Percentiles rank a stretch among this genome's conserved stretches.
phyloP scores from a whole-genome alignment of 2,888 invertebrate genomes.

The Thumatha senex region DNA sequence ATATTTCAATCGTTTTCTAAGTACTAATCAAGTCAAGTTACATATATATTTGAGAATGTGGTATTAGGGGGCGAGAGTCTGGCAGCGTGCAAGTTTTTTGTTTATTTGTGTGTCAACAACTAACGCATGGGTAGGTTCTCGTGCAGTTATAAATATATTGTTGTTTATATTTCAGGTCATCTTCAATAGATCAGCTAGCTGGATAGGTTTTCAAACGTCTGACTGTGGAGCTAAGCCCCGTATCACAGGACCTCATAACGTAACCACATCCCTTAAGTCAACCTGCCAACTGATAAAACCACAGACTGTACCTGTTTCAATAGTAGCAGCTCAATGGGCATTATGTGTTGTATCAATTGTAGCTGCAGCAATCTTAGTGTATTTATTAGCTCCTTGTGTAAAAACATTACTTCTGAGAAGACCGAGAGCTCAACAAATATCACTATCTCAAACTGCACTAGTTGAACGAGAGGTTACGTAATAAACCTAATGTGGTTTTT shows the following conservation, averaged over 20 bases:
- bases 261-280: slow-evolving; percentile 46
- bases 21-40: no score
- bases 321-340: slow-evolving; percentile 69
- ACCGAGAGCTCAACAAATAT: slow-evolving; percentile 57
- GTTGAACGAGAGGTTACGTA: slow-evolving; percentile 56
- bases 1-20: no score
- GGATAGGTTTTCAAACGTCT: slow-evolving; percentile 72
- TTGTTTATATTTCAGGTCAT: slow-evolving; percentile 54
- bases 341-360: slow-evolving; percentile 63
- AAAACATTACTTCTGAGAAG: slow-evolving; percentile 53
- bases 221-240: slow-evolving; percentile 67
- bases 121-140: no score
- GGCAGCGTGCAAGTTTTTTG: no score
- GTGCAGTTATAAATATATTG: no score
- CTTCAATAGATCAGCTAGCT: slow-evolving; percentile 75
- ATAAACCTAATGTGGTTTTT: neutral
- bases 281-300: slow-evolving; percentile 50
- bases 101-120: no score
- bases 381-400: slow-evolving; percentile 65
- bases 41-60: no score
- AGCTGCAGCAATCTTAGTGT: slow-evolving; percentile 59
- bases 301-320: slow-evolving; percentile 55
- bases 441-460: slow-evolving; percentile 66
- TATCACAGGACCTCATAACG: slow-evolving; percentile 67
- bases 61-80: no score